phyloP scores from a whole-genome alignment of 2,888 invertebrate species.

The Altica lythri region DNA sequence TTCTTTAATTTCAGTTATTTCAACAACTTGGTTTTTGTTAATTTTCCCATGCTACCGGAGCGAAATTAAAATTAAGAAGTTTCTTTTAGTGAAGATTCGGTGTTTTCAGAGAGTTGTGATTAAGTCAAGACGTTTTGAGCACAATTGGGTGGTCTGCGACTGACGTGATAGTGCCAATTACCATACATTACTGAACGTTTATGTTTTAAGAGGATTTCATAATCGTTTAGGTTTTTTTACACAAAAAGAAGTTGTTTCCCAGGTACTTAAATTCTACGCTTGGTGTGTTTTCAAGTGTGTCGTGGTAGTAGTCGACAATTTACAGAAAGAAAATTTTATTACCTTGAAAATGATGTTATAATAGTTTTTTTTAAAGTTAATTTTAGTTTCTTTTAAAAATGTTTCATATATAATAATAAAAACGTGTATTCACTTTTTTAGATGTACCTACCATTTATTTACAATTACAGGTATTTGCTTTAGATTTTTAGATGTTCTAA shows the following conservation, averaged over 20 bases:
- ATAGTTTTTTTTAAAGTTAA: no score
- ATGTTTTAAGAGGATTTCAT: constrained; percentile 13
- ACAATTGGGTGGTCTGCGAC: constrained; percentile 20
- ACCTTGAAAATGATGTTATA: no score
- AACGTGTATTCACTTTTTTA: no score
- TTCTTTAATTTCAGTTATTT: no score
- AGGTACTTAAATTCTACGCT: constrained; percentile 7
- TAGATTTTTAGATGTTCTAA: not conserved
- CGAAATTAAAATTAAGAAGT: constrained; percentile 4
- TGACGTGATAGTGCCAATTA: constrained; percentile 20
- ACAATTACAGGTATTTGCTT: no score
- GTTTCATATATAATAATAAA: no score
- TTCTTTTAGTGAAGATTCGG: not conserved
- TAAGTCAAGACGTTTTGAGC: constrained; percentile 1
- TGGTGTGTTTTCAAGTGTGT: no score
- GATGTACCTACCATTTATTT: no score
- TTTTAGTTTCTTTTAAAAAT: no score
- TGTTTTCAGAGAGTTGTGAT: not conserved
- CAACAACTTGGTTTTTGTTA: not conserved
- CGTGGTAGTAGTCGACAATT: no score
- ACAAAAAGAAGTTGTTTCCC: constrained; percentile 13
- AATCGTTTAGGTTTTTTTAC: constrained; percentile 16
- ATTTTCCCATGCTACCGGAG: not conserved
- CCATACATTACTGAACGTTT: constrained; percentile 18
- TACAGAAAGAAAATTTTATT: no score